Percentiles rank a stretch among this genome's conserved stretches.
phyloP scores from a whole-genome alignment of 92 coral and sea anemone genomes.

The Porites divaricata region DNA sequence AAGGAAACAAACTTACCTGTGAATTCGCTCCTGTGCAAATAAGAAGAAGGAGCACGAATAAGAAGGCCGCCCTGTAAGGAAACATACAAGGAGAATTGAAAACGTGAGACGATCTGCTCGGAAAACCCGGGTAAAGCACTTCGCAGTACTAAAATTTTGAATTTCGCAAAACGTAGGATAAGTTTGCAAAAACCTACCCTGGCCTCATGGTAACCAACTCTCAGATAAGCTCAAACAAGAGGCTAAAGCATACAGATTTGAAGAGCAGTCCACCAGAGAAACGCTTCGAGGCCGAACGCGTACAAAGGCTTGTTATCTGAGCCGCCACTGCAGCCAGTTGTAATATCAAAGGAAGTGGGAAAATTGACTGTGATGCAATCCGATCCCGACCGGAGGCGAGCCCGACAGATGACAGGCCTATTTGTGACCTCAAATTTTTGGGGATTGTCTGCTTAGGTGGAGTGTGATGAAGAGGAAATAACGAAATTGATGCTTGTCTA shows the following conservation, averaged over 20 bases:
- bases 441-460: conserved; percentile 56
- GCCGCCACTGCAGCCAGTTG: conserved; percentile 14
- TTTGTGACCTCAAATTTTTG: conserved; percentile 34
- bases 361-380: conserved; percentile 59
- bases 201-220: conserved; percentile 75
- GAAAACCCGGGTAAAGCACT: conserved; percentile 15
- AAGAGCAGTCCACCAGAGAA: conserved; percentile 18
- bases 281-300: conserved; percentile 25
- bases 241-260: conserved; percentile 24
- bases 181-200: conserved; percentile 57
- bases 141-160: neutral
- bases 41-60: conserved; percentile 71
- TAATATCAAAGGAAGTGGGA: conserved; percentile 45
- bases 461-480: conserved; percentile 62
- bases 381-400: conserved; percentile 33
- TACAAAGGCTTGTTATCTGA: conserved; percentile 55
- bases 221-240: conserved; percentile 9
- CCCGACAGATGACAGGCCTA: conserved; percentile 55
- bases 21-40: conserved; percentile 49
- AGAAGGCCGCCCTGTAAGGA: conserved; percentile 72
- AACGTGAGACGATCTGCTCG: conserved; percentile 20
- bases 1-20: conserved; percentile 60
- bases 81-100: conserved; percentile 7
- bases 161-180: neutral
- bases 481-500: conserved; percentile 46